Evolutionary conservation across 2,113 vertebrate species (phyloP).

Genomic region (Dipodomys stephensi): DNA sequence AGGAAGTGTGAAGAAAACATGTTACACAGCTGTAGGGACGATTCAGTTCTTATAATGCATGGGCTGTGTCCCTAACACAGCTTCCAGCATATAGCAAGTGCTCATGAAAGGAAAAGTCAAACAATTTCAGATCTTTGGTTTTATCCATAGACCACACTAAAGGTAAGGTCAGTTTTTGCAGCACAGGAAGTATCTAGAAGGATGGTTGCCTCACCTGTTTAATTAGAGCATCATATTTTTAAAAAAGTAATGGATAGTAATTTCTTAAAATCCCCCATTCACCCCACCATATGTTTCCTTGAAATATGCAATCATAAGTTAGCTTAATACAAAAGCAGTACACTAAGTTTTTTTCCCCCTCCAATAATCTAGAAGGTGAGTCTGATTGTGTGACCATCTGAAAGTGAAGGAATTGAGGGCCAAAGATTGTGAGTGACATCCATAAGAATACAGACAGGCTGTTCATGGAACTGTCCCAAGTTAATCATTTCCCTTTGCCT

Average conservation of each 20-base stretch:
- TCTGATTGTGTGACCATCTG: neutral
- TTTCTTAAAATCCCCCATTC: neutral
- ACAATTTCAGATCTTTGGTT: neutral
- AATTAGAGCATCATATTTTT: neutral
- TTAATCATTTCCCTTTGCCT: neutral
- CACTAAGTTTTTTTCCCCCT: neutral
- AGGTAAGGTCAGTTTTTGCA: neutral
- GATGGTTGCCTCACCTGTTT: neutral
- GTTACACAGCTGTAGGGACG: neutral
- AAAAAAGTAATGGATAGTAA: neutral
- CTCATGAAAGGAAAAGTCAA: neutral
- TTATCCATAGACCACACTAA: neutral
- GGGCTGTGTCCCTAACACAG: too few relatives aligned
- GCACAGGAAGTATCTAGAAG: neutral
- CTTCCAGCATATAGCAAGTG: rapidly evolving
- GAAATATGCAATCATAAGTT: neutral
- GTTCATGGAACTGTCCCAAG: neutral
- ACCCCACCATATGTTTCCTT: neutral
- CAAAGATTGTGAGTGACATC: neutral
- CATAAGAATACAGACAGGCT: neutral
- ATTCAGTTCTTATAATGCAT: neutral
- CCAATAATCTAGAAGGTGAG: neutral
- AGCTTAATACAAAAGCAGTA: neutral
- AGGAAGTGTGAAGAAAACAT: neutral
- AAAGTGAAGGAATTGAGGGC: neutral